These are phyloP conservation scores for Drosophila demipolita DNA, from an alignment of 2,888 invertebrate species.

Conservation along the genomic window DNA sequence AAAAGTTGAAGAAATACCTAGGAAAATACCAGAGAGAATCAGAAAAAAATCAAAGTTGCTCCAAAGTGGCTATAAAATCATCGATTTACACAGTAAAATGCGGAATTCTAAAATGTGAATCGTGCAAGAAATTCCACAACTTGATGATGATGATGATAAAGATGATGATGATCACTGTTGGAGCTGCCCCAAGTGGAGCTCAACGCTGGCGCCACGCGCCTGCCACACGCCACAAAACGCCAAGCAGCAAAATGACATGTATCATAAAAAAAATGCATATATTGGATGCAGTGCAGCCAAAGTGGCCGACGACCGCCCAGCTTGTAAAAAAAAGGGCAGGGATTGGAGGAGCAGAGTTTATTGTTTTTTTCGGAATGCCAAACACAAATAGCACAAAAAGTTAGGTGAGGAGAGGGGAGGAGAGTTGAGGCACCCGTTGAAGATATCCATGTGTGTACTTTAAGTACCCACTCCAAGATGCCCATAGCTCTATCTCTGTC, in stretches of 20 bases:
- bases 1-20: slow-evolving; percentile 9
- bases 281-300: slow-evolving; percentile 20
- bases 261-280: slow-evolving; percentile 52
- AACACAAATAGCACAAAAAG: slow-evolving; percentile 68
- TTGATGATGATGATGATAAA: slow-evolving; percentile 15
- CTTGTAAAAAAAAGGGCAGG: background rate
- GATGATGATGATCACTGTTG: slow-evolving; percentile 9
- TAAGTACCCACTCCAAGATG: slow-evolving; percentile 26
- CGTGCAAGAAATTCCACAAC: slow-evolving; percentile 47
- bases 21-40: slow-evolving; percentile 14
- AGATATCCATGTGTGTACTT: slow-evolving; percentile 61
- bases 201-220: slow-evolving; percentile 41
- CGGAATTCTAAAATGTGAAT: slow-evolving; percentile 25
- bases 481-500: background rate
- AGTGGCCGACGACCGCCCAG: slow-evolving; percentile 42
- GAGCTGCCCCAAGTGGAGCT: slow-evolving; percentile 38
- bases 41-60: slow-evolving; percentile 6
- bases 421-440: slow-evolving; percentile 14
- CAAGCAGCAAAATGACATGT: slow-evolving; percentile 49
- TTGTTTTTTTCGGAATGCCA: slow-evolving; percentile 71
- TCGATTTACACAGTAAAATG: slow-evolving; percentile 17
- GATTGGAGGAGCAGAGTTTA: slow-evolving; percentile 40
- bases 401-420: background rate
- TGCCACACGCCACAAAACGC: slow-evolving; percentile 14
- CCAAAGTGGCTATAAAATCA: slow-evolving; percentile 15